phyloP scores from a whole-genome alignment of 2,113 vertebrate species.

The Macquaria ambigua region DNA sequence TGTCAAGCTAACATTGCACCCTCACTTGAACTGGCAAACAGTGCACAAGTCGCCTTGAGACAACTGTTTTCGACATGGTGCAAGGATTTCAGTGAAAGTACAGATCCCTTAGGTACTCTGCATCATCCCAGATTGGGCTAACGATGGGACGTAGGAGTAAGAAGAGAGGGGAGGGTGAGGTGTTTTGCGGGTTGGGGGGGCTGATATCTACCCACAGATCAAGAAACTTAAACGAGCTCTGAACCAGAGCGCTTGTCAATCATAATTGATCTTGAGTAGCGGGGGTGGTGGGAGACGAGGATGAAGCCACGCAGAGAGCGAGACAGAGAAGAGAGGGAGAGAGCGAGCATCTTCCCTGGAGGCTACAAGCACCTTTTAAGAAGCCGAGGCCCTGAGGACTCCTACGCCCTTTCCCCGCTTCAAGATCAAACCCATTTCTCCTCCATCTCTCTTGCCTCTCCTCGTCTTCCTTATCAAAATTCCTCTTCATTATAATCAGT shows the following conservation, averaged over 20 bases:
- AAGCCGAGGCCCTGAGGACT: constrained; percentile 58
- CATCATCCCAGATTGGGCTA: constrained; percentile 30
- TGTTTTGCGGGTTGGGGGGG: not conserved
- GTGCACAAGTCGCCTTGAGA: constrained; percentile 38
- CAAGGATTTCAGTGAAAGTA: constrained; percentile 31
- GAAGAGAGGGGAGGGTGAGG: not conserved
- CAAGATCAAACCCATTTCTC: constrained; percentile 74
- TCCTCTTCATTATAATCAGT: constrained; percentile 52
- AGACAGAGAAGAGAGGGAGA: constrained; percentile 15
- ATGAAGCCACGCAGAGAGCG: constrained; percentile 48
- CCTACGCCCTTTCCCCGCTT: constrained; percentile 52
- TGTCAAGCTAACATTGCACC: constrained; percentile 1
- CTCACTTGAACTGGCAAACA: constrained; percentile 36
- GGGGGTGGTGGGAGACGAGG: constrained; percentile 37
- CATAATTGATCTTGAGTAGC: constrained; percentile 74
- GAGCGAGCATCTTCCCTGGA: constrained; percentile 51
- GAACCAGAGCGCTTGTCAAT: constrained; percentile 67
- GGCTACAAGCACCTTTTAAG: constrained; percentile 72
- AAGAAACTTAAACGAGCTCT: constrained; percentile 62
- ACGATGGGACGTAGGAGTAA: constrained; percentile 44
- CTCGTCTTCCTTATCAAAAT: constrained; percentile 49
- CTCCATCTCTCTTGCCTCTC: constrained; percentile 32
- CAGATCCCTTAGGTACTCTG: constrained; percentile 28
- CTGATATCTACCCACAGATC: constrained; percentile 62
- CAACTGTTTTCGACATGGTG: constrained; percentile 11